These are phyloP conservation scores for Desmophyllum pertusum DNA, from an alignment of 92 coral and sea anemone genomes.

Conservation along the genomic window DNA sequence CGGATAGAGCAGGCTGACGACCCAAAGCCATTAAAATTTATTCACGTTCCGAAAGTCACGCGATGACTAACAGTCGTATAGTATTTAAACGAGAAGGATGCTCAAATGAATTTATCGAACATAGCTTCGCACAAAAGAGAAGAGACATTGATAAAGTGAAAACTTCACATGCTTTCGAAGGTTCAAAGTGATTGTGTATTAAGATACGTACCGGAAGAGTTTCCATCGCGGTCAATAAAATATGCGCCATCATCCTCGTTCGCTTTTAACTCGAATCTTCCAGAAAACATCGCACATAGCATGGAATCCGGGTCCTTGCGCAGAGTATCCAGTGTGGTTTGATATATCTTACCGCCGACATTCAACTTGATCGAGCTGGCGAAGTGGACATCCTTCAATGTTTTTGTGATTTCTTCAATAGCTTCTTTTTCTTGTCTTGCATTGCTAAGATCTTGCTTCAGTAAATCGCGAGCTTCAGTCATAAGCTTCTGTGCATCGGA, in stretches of 20 bases:
- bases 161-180: conserved; percentile 29
- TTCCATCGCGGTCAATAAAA: conserved; percentile 79
- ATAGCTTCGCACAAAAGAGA: too few relatives aligned
- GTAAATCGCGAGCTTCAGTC: too few relatives aligned
- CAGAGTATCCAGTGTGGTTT: conserved; percentile 69
- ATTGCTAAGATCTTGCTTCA: too few relatives aligned
- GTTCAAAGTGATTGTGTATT: neutral
- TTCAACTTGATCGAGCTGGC: conserved; percentile 44
- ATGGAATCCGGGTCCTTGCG: conserved; percentile 64
- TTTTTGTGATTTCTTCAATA: conserved; percentile 50
- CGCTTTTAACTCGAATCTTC: conserved; percentile 56
- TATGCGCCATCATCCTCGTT: conserved; percentile 65
- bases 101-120: too few relatives aligned
- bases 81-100: too few relatives aligned
- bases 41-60: too few relatives aligned
- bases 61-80: too few relatives aligned
- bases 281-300: conserved; percentile 80
- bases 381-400: conserved; percentile 46
- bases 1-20: too few relatives aligned
- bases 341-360: conserved; percentile 65
- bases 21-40: too few relatives aligned
- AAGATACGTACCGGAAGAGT: conserved; percentile 46
- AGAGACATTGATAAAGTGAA: too few relatives aligned
- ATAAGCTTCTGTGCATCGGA: too few relatives aligned
- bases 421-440: too few relatives aligned